Base-by-base conservation (phyloP, 1,140 invertebrate genomes). In the Caerostris darwini region DNA sequence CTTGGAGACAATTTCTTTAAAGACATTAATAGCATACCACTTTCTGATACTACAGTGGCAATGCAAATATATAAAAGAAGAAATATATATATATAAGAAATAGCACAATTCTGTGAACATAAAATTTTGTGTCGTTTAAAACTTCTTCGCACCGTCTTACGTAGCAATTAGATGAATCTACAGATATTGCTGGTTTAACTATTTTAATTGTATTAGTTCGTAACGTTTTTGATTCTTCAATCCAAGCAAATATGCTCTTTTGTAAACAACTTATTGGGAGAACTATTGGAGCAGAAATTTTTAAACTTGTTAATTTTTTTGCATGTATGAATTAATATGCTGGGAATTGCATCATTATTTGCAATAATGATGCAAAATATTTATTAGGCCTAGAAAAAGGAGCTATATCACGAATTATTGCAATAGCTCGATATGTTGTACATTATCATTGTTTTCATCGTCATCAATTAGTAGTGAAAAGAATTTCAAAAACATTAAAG, bases 391-490 rank as follows among this genome's bases (percentile, higher is more conserved):
- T 12, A 81, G 14, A 34, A 81, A 81, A 81, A 34, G 19, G 19
- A 81, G 19, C 71, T 50, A 19, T 81, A 81, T 81, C 71, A 81
- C 14, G n/a, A 81, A 81, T 81, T 81, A 81, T 81, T 81, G 71
- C 12, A 81, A 81, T 81, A 81, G 71, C 71, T 34, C 7, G 3
- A n/a, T 19, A 81, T 81, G 34, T 34, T 81, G 71, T 19, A 19
- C 71, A 81, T 81, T 81, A 17, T 81, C 71, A 81, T 3, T 19
- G 71, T 81, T 81, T 19, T 81, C 71, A 19, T 81, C n/a, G 7
- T 81, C 71, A 53, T 58, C 58, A 58, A 5, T 58, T 58, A 58
- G 5, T n/a, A n/a, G n/a, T n/a, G n/a, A n/a, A n/a, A n/a, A n/a
- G n/a, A n/a, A n/a, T 58, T 5, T 58, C 58, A 58, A 58, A 58